Evolutionary conservation across 2,888 invertebrate genomes (phyloP), one percentile per base, ranked within the genome.

Genomic region (Spilarctia lutea): DNA sequence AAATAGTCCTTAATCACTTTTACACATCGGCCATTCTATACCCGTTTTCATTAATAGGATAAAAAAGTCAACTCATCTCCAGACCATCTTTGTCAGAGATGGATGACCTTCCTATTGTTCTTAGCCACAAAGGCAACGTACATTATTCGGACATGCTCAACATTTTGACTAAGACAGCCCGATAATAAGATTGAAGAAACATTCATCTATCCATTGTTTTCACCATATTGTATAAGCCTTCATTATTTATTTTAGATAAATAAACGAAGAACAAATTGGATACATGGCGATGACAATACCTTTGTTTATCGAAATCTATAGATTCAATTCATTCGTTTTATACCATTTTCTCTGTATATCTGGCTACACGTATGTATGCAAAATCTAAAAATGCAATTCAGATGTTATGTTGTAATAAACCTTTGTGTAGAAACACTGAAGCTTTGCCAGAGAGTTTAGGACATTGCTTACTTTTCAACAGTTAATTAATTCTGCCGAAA

Each of bases 61-160:
- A 60, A 69, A 35, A 70, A 30, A 63, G 60, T 42, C 56, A 30
- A 42, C 35, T 63, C 42, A 63, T 42, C 27, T 30, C 35, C 69
- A 39, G 10, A 30, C 35, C 27, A 27, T 35, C 70, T 35, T 71
- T 63, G 56, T 71, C 39, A 60, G 60, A 60, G 42, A 71, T 24
- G 63, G 70, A 60, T 56, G 63, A 63, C 39, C 60, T 39, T 63
- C 42, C 63, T 42, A 42, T 71, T 71, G 70, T 71, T 20, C 18
- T 60, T 27, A 42, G 63, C 16, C n/a, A 35, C 35, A 71, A 71
- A 71, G 30, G 63, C 42, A 71, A 71, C 63, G 52, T 30, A 35
- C 42, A 42, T 60, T 20, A 39, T 27, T 27, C 42, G 63, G 13
- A 56, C 42, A 42, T 71, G 35, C 35, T 63, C 35, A 24, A 60